These are phyloP conservation scores for Catostomus latipinnis DNA, from an alignment of 2,797 vertebrate genomes.

Conservation along the genomic window DNA sequence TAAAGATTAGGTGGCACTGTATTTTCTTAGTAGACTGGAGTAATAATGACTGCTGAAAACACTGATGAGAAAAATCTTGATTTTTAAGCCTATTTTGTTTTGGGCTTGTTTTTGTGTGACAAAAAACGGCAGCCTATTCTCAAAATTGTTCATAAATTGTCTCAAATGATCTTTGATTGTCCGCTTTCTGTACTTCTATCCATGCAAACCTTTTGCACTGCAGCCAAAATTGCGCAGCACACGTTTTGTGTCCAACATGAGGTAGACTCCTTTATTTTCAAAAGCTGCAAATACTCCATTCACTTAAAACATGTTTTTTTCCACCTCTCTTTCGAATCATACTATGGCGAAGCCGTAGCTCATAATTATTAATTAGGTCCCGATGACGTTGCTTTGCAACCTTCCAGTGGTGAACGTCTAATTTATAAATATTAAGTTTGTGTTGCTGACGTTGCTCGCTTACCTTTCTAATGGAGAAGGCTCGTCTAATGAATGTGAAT, in stretches of 20 bases:
- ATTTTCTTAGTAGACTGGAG: no score
- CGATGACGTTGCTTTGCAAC: neutral
- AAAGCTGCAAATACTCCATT: neutral
- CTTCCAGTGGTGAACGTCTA: constrained; percentile 4
- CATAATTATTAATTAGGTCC: neutral
- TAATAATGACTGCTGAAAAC: no score
- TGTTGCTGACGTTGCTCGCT: neutral
- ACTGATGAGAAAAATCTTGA: no score
- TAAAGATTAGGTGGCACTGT: no score
- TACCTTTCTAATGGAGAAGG: neutral
- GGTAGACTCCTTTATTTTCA: neutral
- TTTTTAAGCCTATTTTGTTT: no score
- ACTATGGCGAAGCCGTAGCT: neutral
- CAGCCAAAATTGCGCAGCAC: constrained; percentile 24
- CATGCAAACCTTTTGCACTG: neutral
- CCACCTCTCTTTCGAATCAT: neutral
- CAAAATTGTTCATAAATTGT: no score
- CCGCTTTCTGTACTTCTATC: no score
- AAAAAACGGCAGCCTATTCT: no score
- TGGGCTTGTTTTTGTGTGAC: no score
- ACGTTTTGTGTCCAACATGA: neutral
- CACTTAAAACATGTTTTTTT: neutral
- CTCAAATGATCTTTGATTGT: no score
- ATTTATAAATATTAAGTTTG: neutral
- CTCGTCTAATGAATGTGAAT: neutral